These are phyloP conservation scores for Uropsilus gracilis DNA, from an alignment of 2,113 vertebrate genomes.

Conservation along the genomic window DNA sequence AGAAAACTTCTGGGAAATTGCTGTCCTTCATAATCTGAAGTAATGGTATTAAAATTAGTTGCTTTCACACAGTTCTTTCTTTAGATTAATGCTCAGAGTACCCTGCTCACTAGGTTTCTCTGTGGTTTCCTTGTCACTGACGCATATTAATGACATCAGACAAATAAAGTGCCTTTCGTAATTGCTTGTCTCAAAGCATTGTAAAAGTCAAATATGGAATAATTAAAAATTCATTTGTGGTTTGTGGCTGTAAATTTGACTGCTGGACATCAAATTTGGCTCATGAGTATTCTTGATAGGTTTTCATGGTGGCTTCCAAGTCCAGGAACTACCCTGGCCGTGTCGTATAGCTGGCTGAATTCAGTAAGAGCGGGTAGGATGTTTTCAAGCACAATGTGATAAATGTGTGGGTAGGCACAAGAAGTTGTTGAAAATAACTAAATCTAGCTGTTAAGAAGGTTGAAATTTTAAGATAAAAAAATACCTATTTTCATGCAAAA, in stretches of 20 bases:
- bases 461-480: background rate
- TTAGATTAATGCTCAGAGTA: conserved; percentile 29
- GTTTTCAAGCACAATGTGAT: conserved; percentile 10
- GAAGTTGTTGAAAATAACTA: background rate
- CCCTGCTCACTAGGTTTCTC: background rate
- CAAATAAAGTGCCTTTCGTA: conserved; percentile 78
- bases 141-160: conserved; percentile 74
- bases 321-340: conserved; percentile 44
- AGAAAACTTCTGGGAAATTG: background rate
- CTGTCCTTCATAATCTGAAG: background rate
- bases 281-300: conserved; percentile 33
- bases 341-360: background rate
- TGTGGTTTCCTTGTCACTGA: conserved; percentile 67
- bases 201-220: conserved; percentile 78
- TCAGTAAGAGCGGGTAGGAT: background rate
- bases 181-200: conserved; percentile 74
- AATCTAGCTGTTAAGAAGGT: background rate
- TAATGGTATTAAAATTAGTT: background rate
- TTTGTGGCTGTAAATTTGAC: conserved; percentile 74
- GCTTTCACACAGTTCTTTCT: background rate
- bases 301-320: conserved; percentile 47
- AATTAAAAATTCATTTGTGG: conserved; percentile 85
- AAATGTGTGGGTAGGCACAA: background rate
- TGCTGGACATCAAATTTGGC: conserved; percentile 35
- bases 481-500: background rate